Base-by-base conservation (phyloP, 2,888 invertebrate species). In the Bellardia bayeri region DNA sequence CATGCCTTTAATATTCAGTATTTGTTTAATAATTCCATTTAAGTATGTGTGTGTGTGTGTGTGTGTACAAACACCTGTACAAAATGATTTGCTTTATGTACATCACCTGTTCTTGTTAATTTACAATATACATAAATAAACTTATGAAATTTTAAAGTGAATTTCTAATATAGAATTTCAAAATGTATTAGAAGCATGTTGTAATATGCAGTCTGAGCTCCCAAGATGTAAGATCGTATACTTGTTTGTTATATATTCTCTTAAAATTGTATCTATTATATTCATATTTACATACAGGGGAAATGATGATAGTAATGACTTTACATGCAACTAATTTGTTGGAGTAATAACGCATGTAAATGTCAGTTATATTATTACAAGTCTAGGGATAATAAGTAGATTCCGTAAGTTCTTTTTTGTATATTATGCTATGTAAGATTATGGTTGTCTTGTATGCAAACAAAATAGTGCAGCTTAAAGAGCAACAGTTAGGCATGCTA, bases 91-190 rank as follows among this genome's bases (percentile, higher is more conserved):
- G 56, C 69, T 80, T 74, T 68, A 80, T 42, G 61, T 64, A 66
- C 49, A 63, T 80, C 69, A 85, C 61, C 80, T 85, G 80, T 49
- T 75, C 45, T 1, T 80, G 63, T 63, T 75, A 71, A 80, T 85
- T 75, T 85, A 13, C 14, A 40, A 42, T 54, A 69, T 54, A 69
- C 14, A 69, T 63, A 56, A 49, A 58, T 72, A n/a, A 54, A 69
- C 45, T 76, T 33, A 45, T 81, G 30, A 56, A 66, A 71, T 71
- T 63, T 74, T 54, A 75, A 68, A 80, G 68, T 42, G 68, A 75
- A 69, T 75, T 51, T 75, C 13, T 75, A 75, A 75, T 75, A 69
- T 2, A 49, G 4, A 79, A 78, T 61, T 61, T 45, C 8, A 30
- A 7, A n/a, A 61, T 58, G 51, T 58, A 8, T 30, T 42, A 42